A percentile compares a stretch with the other conserved stretches of the same genome.
Conservation (phyloP, 2,888 invertebrate species). For the Chelonus formosanus region DNA sequence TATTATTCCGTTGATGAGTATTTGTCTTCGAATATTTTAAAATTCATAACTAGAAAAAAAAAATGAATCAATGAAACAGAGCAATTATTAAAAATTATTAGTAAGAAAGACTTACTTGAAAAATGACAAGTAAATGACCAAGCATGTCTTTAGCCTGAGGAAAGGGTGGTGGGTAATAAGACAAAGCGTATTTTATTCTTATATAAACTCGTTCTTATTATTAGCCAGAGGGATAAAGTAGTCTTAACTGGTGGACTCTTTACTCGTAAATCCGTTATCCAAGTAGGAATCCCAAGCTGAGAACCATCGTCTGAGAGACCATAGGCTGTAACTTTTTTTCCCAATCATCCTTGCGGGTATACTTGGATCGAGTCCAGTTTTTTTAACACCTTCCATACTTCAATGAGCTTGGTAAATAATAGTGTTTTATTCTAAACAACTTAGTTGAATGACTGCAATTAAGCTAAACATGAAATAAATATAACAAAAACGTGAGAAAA, state of each 20-base stretch:
- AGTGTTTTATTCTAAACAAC: too few relatives aligned
- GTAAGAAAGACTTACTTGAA: not conserved
- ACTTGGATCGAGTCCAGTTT: too few relatives aligned
- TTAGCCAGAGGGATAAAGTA: constrained; percentile 20
- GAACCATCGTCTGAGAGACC: constrained; percentile 5
- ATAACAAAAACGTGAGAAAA: not conserved
- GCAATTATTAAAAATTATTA: too few relatives aligned
- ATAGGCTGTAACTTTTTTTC: constrained; percentile 7
- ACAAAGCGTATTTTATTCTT: constrained; percentile 21
- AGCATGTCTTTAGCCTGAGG: constrained; percentile 11
- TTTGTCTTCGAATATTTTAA: too few relatives aligned
- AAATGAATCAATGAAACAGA: too few relatives aligned
- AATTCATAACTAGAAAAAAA: too few relatives aligned
- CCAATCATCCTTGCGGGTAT: constrained; percentile 10
- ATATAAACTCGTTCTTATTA: constrained; percentile 29
- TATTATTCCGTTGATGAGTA: too few relatives aligned
- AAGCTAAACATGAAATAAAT: not conserved
- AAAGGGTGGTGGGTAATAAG: not conserved
- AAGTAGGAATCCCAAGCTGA: constrained; percentile 20
- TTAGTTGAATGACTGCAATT: too few relatives aligned
- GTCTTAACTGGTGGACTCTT: not conserved
- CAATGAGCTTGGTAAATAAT: too few relatives aligned
- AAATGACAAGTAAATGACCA: not conserved
- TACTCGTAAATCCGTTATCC: constrained; percentile 41
- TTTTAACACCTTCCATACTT: too few relatives aligned